A percentile compares a stretch with the other conserved stretches of the same genome.
phyloP scores from a whole-genome alignment of 2,113 vertebrate species.

The Naja naja region DNA sequence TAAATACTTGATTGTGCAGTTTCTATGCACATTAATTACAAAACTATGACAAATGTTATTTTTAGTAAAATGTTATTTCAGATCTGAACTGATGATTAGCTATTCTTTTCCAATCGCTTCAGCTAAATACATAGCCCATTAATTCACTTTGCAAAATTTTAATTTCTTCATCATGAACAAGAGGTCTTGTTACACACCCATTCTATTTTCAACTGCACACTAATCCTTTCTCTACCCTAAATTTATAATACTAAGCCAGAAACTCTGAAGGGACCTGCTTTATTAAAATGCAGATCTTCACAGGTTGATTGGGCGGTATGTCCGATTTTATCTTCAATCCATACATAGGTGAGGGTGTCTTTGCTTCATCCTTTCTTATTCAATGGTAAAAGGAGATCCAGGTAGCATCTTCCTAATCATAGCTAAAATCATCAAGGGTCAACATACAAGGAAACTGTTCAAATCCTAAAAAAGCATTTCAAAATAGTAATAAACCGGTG shows the following conservation, averaged over 20 bases:
- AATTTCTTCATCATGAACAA: not conserved
- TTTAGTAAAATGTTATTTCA: not conserved
- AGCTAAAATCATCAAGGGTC: not conserved
- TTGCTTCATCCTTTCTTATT: not conserved
- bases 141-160: not conserved
- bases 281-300: not conserved
- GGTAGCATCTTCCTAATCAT: not conserved
- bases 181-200: not conserved
- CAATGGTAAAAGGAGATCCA: not conserved
- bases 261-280: not conserved
- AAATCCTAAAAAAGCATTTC: not conserved
- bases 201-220: not conserved
- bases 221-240: not conserved
- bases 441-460: not conserved
- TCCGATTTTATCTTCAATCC: not conserved
- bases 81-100: not conserved
- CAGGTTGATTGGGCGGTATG: not conserved
- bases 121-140: not conserved
- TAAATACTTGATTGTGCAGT: not conserved
- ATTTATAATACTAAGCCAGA: not conserved
- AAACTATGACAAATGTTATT: not conserved
- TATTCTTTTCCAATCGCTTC: not conserved
- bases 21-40: not conserved
- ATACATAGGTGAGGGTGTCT: not conserved
- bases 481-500: not conserved